Percentiles rank a stretch among this genome's conserved stretches.
Conservation (phyloP, 2,888 invertebrate species). For the Spodoptera exigua region DNA sequence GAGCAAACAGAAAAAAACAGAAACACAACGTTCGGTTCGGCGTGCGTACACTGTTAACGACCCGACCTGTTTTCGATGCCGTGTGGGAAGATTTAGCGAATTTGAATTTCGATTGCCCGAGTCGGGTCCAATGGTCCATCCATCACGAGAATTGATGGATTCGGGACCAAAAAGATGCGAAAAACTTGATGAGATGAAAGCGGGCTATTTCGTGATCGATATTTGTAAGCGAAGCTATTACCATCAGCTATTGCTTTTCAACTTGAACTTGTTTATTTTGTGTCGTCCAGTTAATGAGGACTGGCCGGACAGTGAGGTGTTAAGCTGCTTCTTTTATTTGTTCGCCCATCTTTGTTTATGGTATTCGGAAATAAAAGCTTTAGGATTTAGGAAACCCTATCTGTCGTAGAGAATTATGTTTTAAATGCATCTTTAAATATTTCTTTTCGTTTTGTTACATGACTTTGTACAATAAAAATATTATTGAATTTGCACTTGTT, state of each 20-base stretch:
- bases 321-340: constrained; percentile 44
- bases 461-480: too few relatives aligned
- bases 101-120: constrained; percentile 87
- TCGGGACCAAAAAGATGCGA: constrained; percentile 85
- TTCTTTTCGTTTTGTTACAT: too few relatives aligned
- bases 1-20: constrained; percentile 82
- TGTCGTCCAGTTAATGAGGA: constrained; percentile 46
- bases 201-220: constrained; percentile 79
- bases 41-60: constrained; percentile 85
- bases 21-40: constrained; percentile 68
- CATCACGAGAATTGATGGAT: constrained; percentile 89
- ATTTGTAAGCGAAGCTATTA: constrained; percentile 83
- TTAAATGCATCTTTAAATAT: too few relatives aligned
- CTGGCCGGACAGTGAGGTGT: constrained; percentile 32
- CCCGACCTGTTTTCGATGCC: constrained; percentile 84
- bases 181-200: constrained; percentile 83
- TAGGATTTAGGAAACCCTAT: not conserved
- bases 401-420: too few relatives aligned
- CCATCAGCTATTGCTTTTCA: constrained; percentile 72
- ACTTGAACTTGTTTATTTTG: constrained; percentile 48
- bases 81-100: constrained; percentile 89
- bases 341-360: constrained; percentile 20
- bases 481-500: not conserved
- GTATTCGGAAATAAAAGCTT: not conserved
- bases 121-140: constrained; percentile 81